A percentile compares a stretch with the other conserved stretches of the same genome.
These are phyloP conservation scores for Meganola albula DNA, from an alignment of 2,888 invertebrate genomes.

Conservation along the genomic window DNA sequence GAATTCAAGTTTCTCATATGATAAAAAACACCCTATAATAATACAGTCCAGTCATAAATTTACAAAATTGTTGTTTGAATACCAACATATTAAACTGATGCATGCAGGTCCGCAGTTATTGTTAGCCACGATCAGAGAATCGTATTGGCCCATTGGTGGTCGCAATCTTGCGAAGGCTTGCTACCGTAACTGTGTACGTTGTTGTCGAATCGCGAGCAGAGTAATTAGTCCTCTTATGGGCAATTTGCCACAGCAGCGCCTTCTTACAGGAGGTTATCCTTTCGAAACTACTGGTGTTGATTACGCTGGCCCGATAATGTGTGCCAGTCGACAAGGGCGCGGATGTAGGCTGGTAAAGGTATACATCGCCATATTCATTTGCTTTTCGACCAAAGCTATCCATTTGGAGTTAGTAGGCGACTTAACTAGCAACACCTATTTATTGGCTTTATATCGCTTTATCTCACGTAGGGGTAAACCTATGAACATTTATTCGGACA, in stretches of 20 bases:
- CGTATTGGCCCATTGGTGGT: constrained; percentile 22
- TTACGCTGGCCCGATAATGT: no score
- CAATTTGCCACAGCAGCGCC: no score
- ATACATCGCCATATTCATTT: not conserved
- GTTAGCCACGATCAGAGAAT: constrained; percentile 9
- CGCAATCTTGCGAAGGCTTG: no score
- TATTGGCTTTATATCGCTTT: not conserved
- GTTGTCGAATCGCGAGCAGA: no score
- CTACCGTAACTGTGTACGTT: no score
- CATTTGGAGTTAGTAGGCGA: not conserved
- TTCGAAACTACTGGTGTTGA: no score
- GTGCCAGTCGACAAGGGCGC: not conserved
- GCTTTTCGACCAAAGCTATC: not conserved
- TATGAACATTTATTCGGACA: not conserved
- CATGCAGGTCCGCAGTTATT: constrained; percentile 16
- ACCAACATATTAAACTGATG: constrained; percentile 6
- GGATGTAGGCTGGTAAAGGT: not conserved
- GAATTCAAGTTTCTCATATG: constrained; percentile 11
- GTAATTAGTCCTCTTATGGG: no score
- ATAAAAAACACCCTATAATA: constrained; percentile 15
- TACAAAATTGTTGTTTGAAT: constrained; percentile 8
- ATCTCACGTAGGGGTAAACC: not conserved
- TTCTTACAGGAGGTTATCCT: no score
- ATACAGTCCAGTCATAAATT: constrained; percentile 15
- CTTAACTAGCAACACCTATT: not conserved